A percentile compares a stretch with the other conserved stretches of the same genome.
Evolutionary conservation across 2,797 vertebrate species (phyloP).

Genomic region (Pangasius macronema): DNA sequence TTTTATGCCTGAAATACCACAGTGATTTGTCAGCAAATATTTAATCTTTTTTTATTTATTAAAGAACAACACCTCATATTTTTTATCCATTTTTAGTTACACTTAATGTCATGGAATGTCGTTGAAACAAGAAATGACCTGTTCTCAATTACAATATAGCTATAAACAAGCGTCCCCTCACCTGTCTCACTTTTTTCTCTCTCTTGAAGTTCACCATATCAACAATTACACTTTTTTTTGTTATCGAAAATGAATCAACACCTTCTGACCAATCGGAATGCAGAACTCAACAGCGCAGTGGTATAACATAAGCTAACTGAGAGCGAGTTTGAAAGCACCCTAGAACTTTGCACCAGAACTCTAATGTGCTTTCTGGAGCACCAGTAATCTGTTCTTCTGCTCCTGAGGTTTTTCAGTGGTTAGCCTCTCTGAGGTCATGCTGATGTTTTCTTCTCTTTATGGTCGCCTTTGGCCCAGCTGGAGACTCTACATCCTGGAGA

Average conservation of each 20-base stretch:
- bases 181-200: not conserved
- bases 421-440: constrained; percentile 32
- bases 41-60: not conserved
- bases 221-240: not conserved
- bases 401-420: constrained; percentile 29
- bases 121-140: not conserved
- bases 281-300: not conserved
- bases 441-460: constrained; percentile 34
- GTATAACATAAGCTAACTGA: not conserved
- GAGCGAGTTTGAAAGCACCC: not conserved
- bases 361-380: constrained; percentile 3
- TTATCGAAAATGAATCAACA: not conserved
- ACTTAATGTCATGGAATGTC: not conserved
- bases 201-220: not conserved
- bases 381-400: constrained; percentile 59
- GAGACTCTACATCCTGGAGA: constrained; percentile 36
- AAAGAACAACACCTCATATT: not conserved
- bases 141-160: not conserved
- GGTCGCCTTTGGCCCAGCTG: constrained; percentile 24
- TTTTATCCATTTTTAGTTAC: not conserved
- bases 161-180: not conserved
- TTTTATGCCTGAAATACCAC: not conserved
- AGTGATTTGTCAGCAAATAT: not conserved
- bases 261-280: not conserved
- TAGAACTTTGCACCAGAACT: constrained; percentile 12